These are phyloP conservation scores for Anabacerthia variegaticeps DNA, from an alignment of 2,797 vertebrate genomes.

Conservation along the genomic window DNA sequence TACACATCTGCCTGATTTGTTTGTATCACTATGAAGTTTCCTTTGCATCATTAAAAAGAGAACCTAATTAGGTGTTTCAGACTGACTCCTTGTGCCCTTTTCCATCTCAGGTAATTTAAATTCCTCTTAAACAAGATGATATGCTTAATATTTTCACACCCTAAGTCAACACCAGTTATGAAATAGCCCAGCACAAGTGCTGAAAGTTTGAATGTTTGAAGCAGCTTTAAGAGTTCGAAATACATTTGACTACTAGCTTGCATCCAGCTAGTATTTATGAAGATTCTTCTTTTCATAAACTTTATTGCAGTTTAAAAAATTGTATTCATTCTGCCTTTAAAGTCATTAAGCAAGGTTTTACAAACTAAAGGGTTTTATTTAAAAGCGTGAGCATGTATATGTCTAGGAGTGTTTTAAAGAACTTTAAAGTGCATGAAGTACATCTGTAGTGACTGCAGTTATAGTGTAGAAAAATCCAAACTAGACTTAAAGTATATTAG, in stretches of 20 bases:
- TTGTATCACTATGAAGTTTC: background rate
- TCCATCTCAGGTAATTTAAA: background rate
- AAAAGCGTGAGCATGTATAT: background rate
- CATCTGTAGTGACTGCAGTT: background rate
- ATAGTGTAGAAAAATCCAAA: background rate
- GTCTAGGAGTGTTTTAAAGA: background rate
- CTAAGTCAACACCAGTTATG: background rate
- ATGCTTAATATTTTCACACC: background rate
- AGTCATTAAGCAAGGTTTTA: background rate
- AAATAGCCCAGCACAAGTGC: background rate
- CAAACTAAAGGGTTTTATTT: background rate
- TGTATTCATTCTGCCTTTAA: background rate
- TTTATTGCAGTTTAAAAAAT: background rate
- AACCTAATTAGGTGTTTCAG: background rate
- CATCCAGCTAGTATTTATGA: background rate
- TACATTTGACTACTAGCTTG: background rate
- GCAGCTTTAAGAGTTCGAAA: background rate
- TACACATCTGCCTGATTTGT: background rate
- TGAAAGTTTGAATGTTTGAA: background rate
- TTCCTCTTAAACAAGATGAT: background rate
- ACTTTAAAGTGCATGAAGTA: background rate
- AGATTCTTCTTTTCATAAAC: background rate
- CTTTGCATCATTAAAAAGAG: background rate
- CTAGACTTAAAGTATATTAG: background rate
- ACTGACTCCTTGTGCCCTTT: background rate